Conservation (phyloP, 1,140 invertebrate species). For the Neodiprion pinetum region DNA sequence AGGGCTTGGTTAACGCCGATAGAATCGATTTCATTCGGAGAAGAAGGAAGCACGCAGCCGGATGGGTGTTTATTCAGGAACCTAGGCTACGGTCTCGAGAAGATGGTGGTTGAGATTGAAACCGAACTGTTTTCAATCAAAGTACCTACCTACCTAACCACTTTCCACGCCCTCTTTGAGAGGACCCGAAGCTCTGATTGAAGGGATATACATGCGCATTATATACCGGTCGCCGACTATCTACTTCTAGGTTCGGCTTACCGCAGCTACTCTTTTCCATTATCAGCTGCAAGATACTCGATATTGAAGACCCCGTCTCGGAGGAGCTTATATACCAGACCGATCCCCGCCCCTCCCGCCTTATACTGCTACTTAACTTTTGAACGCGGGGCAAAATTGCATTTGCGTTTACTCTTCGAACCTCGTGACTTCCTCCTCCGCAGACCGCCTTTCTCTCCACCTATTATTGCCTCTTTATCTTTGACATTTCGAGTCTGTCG, state of each 20-base stretch:
- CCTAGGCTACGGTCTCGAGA: constrained; percentile 27
- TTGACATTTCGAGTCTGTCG: too few relatives aligned
- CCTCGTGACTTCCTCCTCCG: neutral
- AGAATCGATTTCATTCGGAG: constrained; percentile 8
- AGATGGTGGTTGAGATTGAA: constrained; percentile 39
- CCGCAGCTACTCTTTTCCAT: neutral
- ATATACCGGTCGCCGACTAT: too few relatives aligned
- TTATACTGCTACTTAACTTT: constrained; percentile 2
- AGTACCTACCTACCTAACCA: constrained; percentile 22
- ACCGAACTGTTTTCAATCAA: constrained; percentile 43
- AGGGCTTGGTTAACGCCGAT: neutral
- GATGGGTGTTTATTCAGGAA: constrained; percentile 46
- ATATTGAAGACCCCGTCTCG: neutral
- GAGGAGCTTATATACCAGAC: too few relatives aligned
- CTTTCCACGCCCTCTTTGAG: constrained; percentile 11
- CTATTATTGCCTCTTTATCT: too few relatives aligned
- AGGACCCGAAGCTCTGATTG: neutral
- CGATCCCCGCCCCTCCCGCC: neutral
- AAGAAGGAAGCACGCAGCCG: constrained; percentile 33
- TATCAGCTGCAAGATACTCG: neutral
- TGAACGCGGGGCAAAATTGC: neutral
- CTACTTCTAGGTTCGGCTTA: neutral
- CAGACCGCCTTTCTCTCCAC: too few relatives aligned
- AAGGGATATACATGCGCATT: neutral
- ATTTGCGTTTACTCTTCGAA: neutral